These are phyloP conservation scores for Eurytoma adleriae DNA, from an alignment of 2,888 invertebrate genomes.

Conservation along the genomic window DNA sequence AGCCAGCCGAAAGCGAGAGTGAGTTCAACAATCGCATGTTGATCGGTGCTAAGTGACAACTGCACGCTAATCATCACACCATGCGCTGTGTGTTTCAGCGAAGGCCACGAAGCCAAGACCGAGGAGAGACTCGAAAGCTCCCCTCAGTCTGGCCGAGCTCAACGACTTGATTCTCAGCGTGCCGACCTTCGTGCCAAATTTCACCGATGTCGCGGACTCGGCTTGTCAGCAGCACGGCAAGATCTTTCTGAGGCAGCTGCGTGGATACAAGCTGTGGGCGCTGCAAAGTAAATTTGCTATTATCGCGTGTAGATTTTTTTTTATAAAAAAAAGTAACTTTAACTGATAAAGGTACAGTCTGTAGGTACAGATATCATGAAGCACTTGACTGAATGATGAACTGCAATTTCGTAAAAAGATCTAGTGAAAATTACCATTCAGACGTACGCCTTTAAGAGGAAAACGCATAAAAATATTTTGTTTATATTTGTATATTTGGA, in stretches of 20 bases:
- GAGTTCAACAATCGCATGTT: conserved; percentile 32
- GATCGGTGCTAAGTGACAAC: not conserved
- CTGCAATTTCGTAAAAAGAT: no score
- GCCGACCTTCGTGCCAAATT: conserved; percentile 84
- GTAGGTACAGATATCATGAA: no score
- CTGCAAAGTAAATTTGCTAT: conserved; percentile 81
- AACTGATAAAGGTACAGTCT: no score
- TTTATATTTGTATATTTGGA: no score
- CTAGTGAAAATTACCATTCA: not conserved
- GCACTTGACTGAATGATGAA: no score
- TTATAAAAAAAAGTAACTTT: not conserved
- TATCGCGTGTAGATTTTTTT: not conserved
- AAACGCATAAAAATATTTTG: no score
- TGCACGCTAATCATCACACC: not conserved
- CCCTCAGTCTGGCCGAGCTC: conserved; percentile 66
- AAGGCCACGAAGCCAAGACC: conserved; percentile 16
- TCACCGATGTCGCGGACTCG: conserved; percentile 80
- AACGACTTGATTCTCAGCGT: conserved; percentile 79
- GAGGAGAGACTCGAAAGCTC: conserved; percentile 11
- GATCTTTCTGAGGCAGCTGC: conserved; percentile 82
- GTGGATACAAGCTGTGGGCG: conserved; percentile 84
- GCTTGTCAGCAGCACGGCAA: conserved; percentile 84
- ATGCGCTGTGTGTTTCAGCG: conserved; percentile 30
- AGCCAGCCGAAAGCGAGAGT: conserved; percentile 32
- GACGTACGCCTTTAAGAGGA: not conserved